Evolutionary conservation across 2,888 invertebrate species (phyloP).

Genomic region (Chironomus tentans): DNA sequence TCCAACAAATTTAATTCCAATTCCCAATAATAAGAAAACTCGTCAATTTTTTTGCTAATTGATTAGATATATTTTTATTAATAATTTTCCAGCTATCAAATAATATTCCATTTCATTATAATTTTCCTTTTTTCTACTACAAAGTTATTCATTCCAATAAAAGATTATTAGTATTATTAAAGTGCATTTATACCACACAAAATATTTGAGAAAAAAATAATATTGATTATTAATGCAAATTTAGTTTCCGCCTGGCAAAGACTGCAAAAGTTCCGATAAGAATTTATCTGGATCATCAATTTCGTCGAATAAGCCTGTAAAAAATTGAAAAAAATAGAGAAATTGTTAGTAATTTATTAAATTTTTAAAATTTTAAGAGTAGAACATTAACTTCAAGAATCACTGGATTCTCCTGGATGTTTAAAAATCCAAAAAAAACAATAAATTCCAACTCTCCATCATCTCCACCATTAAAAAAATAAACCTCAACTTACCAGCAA

Average conservation of each 20-base stretch:
- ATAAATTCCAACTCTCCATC: too few relatives aligned
- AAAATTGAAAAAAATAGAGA: not conserved
- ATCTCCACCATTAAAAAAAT: not conserved
- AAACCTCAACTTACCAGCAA: slow-evolving; percentile 50
- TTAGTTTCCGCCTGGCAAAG: slow-evolving; percentile 33
- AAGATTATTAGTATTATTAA: not conserved
- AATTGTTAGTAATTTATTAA: not conserved
- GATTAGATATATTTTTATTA: not conserved
- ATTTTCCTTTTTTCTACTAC: not conserved
- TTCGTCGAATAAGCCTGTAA: slow-evolving; percentile 36
- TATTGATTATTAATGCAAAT: not conserved
- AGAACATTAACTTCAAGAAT: too few relatives aligned
- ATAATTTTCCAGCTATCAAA: not conserved
- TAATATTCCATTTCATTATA: not conserved
- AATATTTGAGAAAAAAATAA: not conserved
- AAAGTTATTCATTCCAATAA: too few relatives aligned
- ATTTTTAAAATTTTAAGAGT: too few relatives aligned
- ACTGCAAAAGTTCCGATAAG: slow-evolving; percentile 36
- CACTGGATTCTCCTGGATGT: too few relatives aligned
- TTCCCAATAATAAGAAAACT: not conserved
- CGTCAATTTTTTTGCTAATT: not conserved
- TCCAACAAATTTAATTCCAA: too few relatives aligned
- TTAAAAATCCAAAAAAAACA: too few relatives aligned
- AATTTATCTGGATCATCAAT: slow-evolving; percentile 40
- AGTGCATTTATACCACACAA: not conserved